phyloP scores from a whole-genome alignment of 2,888 invertebrate genomes.

The Ochlodes sylvanus region DNA sequence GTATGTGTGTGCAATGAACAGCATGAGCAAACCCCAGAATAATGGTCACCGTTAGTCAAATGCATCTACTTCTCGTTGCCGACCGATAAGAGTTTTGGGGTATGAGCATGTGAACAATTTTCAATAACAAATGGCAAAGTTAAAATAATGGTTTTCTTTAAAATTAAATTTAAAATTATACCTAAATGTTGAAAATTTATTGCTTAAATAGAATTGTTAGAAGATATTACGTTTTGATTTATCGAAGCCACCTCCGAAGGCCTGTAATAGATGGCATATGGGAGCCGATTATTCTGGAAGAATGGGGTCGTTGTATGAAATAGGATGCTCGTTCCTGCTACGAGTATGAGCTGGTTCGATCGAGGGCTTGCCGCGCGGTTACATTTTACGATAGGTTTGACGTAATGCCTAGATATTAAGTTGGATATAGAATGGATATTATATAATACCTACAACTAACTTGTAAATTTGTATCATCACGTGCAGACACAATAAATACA shows the following conservation, averaged over 20 bases:
- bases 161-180: conserved; percentile 27
- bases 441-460: too few species aligned
- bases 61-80: too few species aligned
- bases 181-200: conserved; percentile 28
- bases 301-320: conserved; percentile 33
- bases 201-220: conserved; percentile 30
- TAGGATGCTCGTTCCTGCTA: conserved; percentile 20
- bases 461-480: too few species aligned
- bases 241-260: conserved; percentile 23
- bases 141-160: background rate
- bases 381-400: conserved; percentile 29
- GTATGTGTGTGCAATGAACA: too few species aligned
- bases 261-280: conserved; percentile 30
- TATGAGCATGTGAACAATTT: too few species aligned
- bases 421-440: background rate
- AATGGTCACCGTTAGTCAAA: too few species aligned
- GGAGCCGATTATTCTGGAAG: conserved; percentile 33
- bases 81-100: too few species aligned
- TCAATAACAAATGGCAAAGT: too few species aligned
- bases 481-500: too few species aligned
- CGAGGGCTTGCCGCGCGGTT: conserved; percentile 9
- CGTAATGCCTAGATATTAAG: conserved; percentile 23
- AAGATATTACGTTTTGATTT: conserved; percentile 33
- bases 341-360: conserved; percentile 12
- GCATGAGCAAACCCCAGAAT: too few species aligned